phyloP scores from a whole-genome alignment of 2,113 vertebrate genomes.

The Peromyscus polionotus region DNA sequence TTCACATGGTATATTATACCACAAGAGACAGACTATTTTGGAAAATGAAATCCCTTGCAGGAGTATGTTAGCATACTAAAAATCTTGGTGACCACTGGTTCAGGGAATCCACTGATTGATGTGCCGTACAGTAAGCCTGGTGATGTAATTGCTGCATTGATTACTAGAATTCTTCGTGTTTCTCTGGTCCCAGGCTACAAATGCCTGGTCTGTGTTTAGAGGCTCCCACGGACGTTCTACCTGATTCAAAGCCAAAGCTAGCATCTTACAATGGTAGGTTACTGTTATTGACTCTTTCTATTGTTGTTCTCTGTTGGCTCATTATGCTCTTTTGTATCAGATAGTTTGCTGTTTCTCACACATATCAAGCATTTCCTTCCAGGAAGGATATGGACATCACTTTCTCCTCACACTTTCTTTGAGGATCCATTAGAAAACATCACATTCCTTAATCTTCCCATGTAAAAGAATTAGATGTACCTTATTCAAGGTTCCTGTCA shows the following conservation, averaged over 20 bases:
- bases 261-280: background rate
- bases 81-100: background rate
- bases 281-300: background rate
- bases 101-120: background rate
- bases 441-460: background rate
- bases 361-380: background rate
- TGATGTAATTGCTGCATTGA: background rate
- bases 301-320: background rate
- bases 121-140: background rate
- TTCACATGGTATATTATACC: background rate
- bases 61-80: background rate
- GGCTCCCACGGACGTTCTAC: background rate
- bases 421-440: background rate
- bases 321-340: background rate
- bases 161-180: background rate
- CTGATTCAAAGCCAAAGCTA: background rate
- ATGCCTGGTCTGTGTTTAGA: background rate
- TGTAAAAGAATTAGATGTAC: background rate
- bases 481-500: background rate
- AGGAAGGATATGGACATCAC: background rate
- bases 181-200: background rate
- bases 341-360: background rate
- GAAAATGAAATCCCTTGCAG: background rate
- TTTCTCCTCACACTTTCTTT: background rate
- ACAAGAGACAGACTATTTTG: background rate